Evolutionary conservation across 2,888 invertebrate species (phyloP), one percentile per base, ranked within the genome.

Genomic region (Stenoptilia bipunctidactyla): DNA sequence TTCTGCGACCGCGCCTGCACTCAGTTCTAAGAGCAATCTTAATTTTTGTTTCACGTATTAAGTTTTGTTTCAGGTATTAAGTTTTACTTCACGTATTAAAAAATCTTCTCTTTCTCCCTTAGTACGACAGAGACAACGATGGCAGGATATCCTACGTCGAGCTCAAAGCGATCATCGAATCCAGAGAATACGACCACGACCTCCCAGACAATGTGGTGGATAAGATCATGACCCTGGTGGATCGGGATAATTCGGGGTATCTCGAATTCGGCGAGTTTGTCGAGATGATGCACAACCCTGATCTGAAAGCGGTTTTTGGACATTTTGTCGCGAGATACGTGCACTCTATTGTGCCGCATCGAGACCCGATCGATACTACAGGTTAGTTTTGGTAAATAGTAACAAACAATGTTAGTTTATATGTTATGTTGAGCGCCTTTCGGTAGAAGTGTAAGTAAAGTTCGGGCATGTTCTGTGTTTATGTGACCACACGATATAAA

Each of bases 241-340:
- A 93, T 66, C 49, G 61, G 5, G 80, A 84, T 48, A 75, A 86
- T 53, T 89, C 90, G 34, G 90, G 90, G 2, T 86, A 85, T 50
- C 71, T 93, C 40, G 89, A 91, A 56, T 91, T 89, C 55, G 77
- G 86, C 13, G 92, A 93, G 73, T 92, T 92, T 51, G 86, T 90
- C 15, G 86, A 87, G 30, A 90, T 92, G 90, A 87, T 89, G 71
- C 77, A 86, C 49, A 64, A 85, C 43, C 87, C 87, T 0, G 85
- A 87, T 41, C 62, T 89, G 48, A 87, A 87, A 53, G 85, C 87
- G n/a, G 75, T 90, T 4, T 90, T 90, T 48, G 89, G 89, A 1
- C 88, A 89, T 43, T 86, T 88, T 50, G 72, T 90, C 14, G 87
- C 86, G 15, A 79, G 87, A 71, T 90, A 88, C 47, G 82, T 88